Conservation (phyloP, 2,797 vertebrate genomes). For the Lithobates sylvaticus region DNA sequence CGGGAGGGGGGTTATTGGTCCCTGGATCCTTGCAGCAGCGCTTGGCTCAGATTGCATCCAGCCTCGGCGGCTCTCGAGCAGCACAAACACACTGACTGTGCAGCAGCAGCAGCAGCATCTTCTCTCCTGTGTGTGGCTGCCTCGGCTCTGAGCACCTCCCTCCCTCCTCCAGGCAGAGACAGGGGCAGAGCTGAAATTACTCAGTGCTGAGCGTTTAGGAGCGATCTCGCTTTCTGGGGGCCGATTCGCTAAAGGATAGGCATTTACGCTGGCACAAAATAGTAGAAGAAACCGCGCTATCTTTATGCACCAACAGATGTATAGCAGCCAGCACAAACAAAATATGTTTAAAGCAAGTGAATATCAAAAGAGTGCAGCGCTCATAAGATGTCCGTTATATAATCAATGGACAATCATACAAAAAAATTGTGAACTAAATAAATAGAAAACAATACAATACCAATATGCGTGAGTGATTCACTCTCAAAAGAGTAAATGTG, state of each 20-base stretch:
- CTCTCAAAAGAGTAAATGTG: too few relatives aligned
- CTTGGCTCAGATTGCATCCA: constrained; percentile 24
- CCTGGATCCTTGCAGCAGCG: not conserved
- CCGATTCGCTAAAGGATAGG: not conserved
- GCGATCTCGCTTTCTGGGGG: not conserved
- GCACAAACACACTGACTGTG: constrained; percentile 14
- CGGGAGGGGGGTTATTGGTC: not conserved
- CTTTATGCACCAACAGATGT: too few relatives aligned
- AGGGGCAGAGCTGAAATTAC: constrained; percentile 12
- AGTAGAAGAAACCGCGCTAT: too few relatives aligned
- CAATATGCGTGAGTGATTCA: too few relatives aligned
- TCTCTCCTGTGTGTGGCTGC: not conserved
- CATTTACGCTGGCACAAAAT: too few relatives aligned
- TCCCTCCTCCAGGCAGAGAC: constrained; percentile 30
- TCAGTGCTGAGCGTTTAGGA: not conserved
- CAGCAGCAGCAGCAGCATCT: constrained; percentile 3
- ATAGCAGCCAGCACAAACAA: too few relatives aligned
- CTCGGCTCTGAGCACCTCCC: constrained; percentile 25
- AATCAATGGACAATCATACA: too few relatives aligned
- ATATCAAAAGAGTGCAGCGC: too few relatives aligned
- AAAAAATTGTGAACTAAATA: too few relatives aligned
- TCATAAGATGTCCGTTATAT: too few relatives aligned
- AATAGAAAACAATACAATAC: too few relatives aligned
- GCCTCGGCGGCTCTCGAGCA: not conserved
- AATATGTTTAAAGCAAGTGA: too few relatives aligned